These are phyloP conservation scores for Anhinga rufa DNA, from an alignment of 2,113 vertebrate species.

Conservation along the genomic window DNA sequence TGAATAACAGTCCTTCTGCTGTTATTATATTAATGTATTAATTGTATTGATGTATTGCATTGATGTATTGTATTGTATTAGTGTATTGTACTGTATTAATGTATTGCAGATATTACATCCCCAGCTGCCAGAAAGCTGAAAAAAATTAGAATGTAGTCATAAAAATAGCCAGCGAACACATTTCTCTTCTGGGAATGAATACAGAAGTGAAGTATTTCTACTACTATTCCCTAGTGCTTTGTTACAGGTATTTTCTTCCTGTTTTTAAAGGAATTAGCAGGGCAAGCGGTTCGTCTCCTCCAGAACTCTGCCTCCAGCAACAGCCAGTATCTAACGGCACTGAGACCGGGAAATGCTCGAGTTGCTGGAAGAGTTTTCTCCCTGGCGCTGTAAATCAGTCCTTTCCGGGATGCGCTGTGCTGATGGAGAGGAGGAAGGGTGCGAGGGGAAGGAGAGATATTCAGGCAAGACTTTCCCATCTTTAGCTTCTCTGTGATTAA, in stretches of 20 bases:
- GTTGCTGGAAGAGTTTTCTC: neutral
- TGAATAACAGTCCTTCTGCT: constrained; percentile 27
- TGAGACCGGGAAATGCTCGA: neutral
- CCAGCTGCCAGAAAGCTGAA: constrained; percentile 2
- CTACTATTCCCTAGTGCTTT: neutral
- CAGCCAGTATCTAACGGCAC: neutral
- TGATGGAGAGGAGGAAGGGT: neutral
- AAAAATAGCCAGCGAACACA: constrained; percentile 42
- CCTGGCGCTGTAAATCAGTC: neutral
- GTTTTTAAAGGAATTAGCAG: neutral
- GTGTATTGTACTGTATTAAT: too few species aligned
- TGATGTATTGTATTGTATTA: too few species aligned
- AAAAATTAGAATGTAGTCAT: neutral
- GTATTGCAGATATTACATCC: constrained; percentile 9
- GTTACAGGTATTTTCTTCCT: neutral
- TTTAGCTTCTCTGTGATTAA: neutral
- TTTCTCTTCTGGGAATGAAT: constrained; percentile 18
- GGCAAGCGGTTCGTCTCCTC: neutral
- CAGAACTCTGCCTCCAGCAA: neutral
- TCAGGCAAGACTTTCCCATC: neutral
- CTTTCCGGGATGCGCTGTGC: constrained; percentile 4
- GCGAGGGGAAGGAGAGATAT: neutral
- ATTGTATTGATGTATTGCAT: too few species aligned
- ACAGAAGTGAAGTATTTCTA: neutral
- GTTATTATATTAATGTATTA: too few species aligned